These are phyloP conservation scores for Melipona quadrifasciata DNA, from an alignment of 1,140 invertebrate genomes.

Conservation along the genomic window DNA sequence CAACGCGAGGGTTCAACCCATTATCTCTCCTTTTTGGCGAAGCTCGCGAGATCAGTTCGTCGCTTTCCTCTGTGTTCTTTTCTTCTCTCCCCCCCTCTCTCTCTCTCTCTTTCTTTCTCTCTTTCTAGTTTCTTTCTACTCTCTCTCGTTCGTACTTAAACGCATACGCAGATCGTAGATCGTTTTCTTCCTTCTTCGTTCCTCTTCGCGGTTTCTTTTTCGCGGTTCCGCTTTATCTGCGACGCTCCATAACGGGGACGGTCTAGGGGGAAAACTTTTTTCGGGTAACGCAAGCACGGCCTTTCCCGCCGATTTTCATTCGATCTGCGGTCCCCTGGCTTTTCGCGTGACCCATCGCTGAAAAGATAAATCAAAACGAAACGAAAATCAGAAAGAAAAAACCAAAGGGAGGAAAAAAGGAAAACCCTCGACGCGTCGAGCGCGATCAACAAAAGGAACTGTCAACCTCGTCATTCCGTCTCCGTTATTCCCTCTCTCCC, in stretches of 20 bases:
- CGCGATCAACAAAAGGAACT: not conserved
- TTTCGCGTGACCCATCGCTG: conserved; percentile 73
- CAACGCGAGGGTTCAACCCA: conserved; percentile 72
- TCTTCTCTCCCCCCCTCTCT: conserved; percentile 49
- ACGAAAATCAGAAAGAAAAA: conserved; percentile 72
- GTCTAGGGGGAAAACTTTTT: conserved; percentile 57
- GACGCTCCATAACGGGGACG: not conserved
- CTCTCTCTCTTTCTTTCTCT: not conserved
- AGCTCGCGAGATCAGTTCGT: conserved; percentile 35
- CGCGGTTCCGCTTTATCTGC: conserved; percentile 41
- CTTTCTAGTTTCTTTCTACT: not conserved
- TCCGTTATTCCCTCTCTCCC: not conserved
- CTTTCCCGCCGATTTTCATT: conserved; percentile 58
- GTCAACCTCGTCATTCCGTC: not conserved
- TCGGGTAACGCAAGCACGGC: conserved; percentile 51
- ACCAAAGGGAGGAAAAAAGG: conserved; percentile 71
- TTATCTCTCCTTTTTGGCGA: conserved; percentile 66
- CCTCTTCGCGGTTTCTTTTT: not conserved
- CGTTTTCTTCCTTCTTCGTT: conserved; percentile 2
- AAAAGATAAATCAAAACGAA: conserved; percentile 72
- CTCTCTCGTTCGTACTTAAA: not conserved
- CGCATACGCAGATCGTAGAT: conserved; percentile 8
- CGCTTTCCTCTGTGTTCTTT: not conserved
- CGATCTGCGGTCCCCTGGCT: conserved; percentile 47
- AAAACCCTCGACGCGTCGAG: conserved; percentile 22